Evolutionary conservation across 2,888 invertebrate species (phyloP).

Genomic region (Clunio marinus): DNA sequence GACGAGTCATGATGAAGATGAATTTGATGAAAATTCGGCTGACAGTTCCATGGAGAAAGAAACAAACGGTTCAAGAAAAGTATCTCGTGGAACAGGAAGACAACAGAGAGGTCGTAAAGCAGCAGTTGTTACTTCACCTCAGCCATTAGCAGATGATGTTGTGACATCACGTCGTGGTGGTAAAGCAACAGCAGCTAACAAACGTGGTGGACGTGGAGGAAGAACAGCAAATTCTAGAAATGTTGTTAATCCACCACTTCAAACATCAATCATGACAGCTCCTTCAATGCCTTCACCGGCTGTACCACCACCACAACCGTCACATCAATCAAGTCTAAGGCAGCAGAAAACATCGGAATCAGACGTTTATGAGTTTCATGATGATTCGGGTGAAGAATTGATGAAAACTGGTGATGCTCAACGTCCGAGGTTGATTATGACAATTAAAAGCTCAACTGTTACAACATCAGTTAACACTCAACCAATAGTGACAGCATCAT

Average conservation of each 20-base stretch:
- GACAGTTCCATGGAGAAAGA: conserved; percentile 41
- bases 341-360: conserved; percentile 50
- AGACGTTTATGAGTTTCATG: conserved; percentile 87
- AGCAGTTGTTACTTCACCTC: background rate
- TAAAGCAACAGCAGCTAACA: conserved; percentile 45
- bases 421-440: conserved; percentile 72
- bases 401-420: conserved; percentile 41
- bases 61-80: background rate
- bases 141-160: background rate
- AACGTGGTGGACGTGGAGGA: conserved; percentile 47
- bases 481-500: conserved; percentile 43
- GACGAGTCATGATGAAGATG: conserved; percentile 47
- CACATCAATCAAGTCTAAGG: conserved; percentile 46
- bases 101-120: conserved; percentile 29
- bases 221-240: conserved; percentile 48
- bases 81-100: conserved; percentile 8
- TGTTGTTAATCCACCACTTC: conserved; percentile 42
- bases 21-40: conserved; percentile 45
- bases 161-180: conserved; percentile 48
- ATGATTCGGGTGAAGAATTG: conserved; percentile 77
- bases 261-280: too few species aligned
- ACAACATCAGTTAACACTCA: conserved; percentile 47
- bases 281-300: conserved; percentile 40
- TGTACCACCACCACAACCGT: too few species aligned
- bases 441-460: conserved; percentile 68